Evolutionary conservation across 1,140 invertebrate species (phyloP).

Genomic region (Adelges cooleyi): DNA sequence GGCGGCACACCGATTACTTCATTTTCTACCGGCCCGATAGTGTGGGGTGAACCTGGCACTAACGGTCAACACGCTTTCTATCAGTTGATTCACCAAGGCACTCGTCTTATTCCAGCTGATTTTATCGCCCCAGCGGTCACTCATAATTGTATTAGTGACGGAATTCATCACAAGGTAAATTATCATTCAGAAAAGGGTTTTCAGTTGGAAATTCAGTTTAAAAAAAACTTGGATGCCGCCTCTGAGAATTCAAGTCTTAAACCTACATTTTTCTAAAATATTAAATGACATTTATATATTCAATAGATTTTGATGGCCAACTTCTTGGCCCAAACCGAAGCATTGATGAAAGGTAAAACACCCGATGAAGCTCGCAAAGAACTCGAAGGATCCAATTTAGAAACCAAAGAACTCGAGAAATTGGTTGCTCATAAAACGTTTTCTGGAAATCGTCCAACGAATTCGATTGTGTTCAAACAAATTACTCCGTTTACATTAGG

Average conservation of each 20-base stretch:
- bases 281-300: no score
- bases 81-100: conserved; percentile 87
- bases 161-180: conserved; percentile 57
- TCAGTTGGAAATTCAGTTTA: no score
- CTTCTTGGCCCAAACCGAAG: conserved; percentile 97
- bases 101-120: conserved; percentile 86
- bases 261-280: no score
- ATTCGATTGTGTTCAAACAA: conserved; percentile 90
- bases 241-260: no score
- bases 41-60: conserved; percentile 97
- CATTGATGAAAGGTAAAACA: conserved; percentile 84
- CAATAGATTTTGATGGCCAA: conserved; percentile 85
- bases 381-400: conserved; percentile 58
- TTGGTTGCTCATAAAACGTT: conserved; percentile 95
- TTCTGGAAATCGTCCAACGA: conserved; percentile 92
- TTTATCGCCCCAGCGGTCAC: conserved; percentile 90
- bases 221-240: no score
- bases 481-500: conserved; percentile 91
- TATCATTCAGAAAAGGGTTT: no score
- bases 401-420: conserved; percentile 56
- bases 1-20: neutral
- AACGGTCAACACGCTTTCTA: conserved; percentile 99
- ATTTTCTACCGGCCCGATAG: conserved; percentile 81
- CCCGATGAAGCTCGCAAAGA: conserved; percentile 63
- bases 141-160: conserved; percentile 78